Percentiles rank a stretch among this genome's conserved stretches.
phyloP scores from a whole-genome alignment of 2,113 vertebrate species.

The Brachyhypopomus gauderio region DNA sequence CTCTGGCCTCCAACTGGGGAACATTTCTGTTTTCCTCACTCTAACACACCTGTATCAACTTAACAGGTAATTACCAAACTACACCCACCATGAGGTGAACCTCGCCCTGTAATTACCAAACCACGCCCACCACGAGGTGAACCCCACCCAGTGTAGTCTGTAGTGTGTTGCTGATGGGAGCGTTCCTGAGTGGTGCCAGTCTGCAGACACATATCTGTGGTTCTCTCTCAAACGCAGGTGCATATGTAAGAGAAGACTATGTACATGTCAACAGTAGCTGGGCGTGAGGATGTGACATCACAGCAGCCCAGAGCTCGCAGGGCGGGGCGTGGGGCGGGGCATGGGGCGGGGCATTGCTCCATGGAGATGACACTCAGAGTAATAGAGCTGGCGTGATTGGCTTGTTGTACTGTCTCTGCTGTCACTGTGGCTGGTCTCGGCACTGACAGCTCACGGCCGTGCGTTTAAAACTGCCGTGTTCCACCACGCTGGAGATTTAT shows the following conservation, averaged over 20 bases:
- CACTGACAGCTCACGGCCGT: constrained; percentile 44
- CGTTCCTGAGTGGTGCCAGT: too few species aligned
- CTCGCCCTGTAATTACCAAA: too few species aligned
- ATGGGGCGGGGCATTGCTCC: constrained; percentile 17
- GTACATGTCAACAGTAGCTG: constrained; percentile 10
- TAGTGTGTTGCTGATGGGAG: too few species aligned
- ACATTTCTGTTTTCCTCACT: too few species aligned
- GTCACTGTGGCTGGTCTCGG: constrained; percentile 37
- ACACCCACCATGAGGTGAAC: too few species aligned
- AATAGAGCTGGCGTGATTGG: constrained; percentile 57
- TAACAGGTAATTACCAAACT: too few species aligned
- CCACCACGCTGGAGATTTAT: constrained; percentile 51
- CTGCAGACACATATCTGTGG: background rate
- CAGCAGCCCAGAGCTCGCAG: constrained; percentile 12
- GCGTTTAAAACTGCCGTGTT: constrained; percentile 57
- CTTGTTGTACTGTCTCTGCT: constrained; percentile 58
- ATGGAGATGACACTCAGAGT: constrained; percentile 56
- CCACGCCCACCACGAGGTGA: too few species aligned
- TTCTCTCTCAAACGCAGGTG: constrained; percentile 7
- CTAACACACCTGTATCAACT: too few species aligned
- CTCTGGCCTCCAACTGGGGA: too few species aligned
- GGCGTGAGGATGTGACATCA: background rate
- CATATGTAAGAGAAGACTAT: constrained; percentile 25
- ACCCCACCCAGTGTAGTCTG: too few species aligned
- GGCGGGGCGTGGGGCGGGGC: background rate